These are phyloP conservation scores for Archivesica marissinica DNA, from an alignment of 1,140 invertebrate species.

Conservation along the genomic window DNA sequence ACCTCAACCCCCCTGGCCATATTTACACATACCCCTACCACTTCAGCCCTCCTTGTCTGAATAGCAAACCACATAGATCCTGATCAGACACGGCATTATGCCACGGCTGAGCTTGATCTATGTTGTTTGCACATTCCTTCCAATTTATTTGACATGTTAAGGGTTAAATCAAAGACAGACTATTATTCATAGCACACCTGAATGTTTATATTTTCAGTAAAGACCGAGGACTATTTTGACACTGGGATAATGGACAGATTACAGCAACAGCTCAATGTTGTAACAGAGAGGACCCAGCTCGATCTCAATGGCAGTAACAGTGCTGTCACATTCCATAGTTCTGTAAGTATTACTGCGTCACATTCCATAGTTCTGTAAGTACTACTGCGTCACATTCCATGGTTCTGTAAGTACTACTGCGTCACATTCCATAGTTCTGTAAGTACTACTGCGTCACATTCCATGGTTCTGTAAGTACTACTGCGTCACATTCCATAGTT, in stretches of 20 bases:
- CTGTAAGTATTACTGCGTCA: conserved; percentile 87
- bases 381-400: neutral
- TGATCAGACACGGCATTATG: no score
- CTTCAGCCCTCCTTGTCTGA: no score
- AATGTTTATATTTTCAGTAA: conserved; percentile 69
- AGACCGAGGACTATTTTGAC: conserved; percentile 91
- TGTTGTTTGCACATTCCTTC: neutral
- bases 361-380: conserved; percentile 88
- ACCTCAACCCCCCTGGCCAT: no score
- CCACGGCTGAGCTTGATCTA: neutral
- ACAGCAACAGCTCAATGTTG: conserved; percentile 86
- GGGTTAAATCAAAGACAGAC: neutral
- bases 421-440: conserved; percentile 89
- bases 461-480: conserved; percentile 86
- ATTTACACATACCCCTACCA: no score
- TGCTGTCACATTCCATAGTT: conserved; percentile 87
- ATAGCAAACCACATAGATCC: no score
- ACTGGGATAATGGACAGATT: conserved; percentile 94
- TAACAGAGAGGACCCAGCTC: conserved; percentile 87
- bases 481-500: conserved; percentile 42
- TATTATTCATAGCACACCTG: neutral
- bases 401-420: no score
- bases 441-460: conserved; percentile 86
- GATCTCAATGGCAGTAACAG: conserved; percentile 86
- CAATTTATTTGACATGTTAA: neutral